Evolutionary conservation across 2,888 invertebrate species (phyloP), one percentile per base, ranked within the genome.

Genomic region (Drosophila borborema): DNA sequence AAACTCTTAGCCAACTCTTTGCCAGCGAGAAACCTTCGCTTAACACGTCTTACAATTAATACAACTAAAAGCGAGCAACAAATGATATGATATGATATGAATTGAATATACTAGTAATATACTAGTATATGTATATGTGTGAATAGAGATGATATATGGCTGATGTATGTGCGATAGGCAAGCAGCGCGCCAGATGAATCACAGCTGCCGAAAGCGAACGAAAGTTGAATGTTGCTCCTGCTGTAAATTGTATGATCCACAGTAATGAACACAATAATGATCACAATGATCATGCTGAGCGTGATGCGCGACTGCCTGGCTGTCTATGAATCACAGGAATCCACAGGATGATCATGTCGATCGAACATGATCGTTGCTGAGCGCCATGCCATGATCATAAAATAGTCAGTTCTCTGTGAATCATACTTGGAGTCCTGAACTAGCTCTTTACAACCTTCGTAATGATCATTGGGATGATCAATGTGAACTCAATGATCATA

Each of bases 11-110:
- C 5, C 54, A 54, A 54, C 38, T 40, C 40, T 23, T 34, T 36
- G 43, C 4, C 46, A 8, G 46, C 16, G 18, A 12, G 0, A 45
- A 77, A 77, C 77, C 65, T 77, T 77, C 77, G 54, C 36, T 10
- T 16, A 54, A 70, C 65, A 77, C 77, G 77, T 77, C 69, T 70
- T 38, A 16, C 23, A 54, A 54, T 38, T 38, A 36, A 23, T 54
- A 40, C 38, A 54, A 8, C 23, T 23, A 8, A 38, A 38, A 23
- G 38, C 54, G 54, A 54, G 23, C 54, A 38, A 16, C 36, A 36
- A 36, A 18, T 14, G 51, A 34, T 16, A 16, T 7, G 20, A 20
- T 20, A 20, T 20, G n/a, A 14, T 20, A 14, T 14, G 34, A 36
- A 34, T 7, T 46, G 16, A 12, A 20, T 14, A 46, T 7, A 31